Evolutionary conservation across 2,113 vertebrate genomes (phyloP).

Genomic region (Crotophaga sulcirostris): DNA sequence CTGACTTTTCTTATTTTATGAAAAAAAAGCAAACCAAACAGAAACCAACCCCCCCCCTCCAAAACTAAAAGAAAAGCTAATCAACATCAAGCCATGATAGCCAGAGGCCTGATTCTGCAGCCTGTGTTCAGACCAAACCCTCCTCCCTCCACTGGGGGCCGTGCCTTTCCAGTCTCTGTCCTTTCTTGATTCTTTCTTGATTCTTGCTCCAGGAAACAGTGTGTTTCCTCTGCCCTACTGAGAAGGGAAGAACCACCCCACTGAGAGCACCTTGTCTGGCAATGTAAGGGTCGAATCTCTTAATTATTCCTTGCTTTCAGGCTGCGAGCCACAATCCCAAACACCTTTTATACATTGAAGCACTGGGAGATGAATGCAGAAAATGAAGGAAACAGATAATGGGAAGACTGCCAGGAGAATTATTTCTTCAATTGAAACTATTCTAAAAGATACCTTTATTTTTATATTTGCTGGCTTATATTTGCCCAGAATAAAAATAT

Average conservation of each 20-base stretch:
- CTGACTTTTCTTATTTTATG: neutral
- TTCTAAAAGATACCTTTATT: neutral
- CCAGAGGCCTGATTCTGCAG: neutral
- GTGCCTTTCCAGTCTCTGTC: neutral
- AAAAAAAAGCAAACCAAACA: neutral
- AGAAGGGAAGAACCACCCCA: neutral
- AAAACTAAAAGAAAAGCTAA: neutral
- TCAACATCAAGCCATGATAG: neutral
- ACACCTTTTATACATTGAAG: neutral
- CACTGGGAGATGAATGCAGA: neutral
- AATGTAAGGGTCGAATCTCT: neutral
- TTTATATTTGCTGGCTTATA: neutral
- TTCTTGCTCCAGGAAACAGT: neutral
- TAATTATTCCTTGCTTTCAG: neutral
- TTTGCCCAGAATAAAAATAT: neutral
- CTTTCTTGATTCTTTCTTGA: too few relatives aligned
- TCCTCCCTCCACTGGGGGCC: neutral
- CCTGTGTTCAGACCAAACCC: neutral
- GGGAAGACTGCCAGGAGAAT: neutral
- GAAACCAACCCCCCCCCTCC: neutral
- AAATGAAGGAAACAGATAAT: neutral
- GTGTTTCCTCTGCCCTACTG: neutral
- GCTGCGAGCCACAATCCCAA: neutral
- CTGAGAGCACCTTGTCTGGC: neutral
- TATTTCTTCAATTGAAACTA: neutral